Evolutionary conservation across 2,888 invertebrate genomes (phyloP).

Genomic region (Argyresthia albistria): DNA sequence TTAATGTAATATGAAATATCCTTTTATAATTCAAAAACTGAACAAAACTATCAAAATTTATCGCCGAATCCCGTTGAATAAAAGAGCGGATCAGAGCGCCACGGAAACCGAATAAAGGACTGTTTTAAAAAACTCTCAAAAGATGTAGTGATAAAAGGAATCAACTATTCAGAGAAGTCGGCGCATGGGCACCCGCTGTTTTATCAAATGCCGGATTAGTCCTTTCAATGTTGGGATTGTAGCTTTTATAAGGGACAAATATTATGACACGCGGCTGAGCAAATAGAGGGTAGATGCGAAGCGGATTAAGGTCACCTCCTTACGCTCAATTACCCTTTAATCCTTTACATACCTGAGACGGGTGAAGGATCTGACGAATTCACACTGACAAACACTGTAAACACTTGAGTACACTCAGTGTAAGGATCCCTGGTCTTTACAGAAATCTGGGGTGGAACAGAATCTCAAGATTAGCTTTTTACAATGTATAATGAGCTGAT

Average conservation of each 20-base stretch:
- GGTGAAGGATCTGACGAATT: background rate
- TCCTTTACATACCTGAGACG: conserved; percentile 18
- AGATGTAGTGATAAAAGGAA: conserved; percentile 58
- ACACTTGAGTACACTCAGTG: too few relatives aligned
- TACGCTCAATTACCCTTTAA: conserved; percentile 29
- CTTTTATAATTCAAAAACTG: conserved; percentile 66
- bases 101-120: conserved; percentile 50
- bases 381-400: too few relatives aligned
- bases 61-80: conserved; percentile 62
- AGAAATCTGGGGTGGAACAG: too few relatives aligned
- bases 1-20: conserved; percentile 66
- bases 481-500: too few relatives aligned
- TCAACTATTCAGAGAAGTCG: conserved; percentile 43
- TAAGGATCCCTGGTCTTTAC: too few relatives aligned
- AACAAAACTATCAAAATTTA: conserved; percentile 66
- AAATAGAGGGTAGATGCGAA: conserved; percentile 39
- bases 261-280: conserved; percentile 55
- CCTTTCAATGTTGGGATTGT: conserved; percentile 39
- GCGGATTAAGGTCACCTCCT: conserved; percentile 41
- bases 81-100: conserved; percentile 65
- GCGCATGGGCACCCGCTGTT: conserved; percentile 60
- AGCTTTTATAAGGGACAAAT: conserved; percentile 52
- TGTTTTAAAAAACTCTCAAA: conserved; percentile 41
- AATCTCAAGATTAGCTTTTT: too few relatives aligned
- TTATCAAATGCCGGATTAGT: conserved; percentile 66